Evolutionary conservation across 2,888 invertebrate species (phyloP).

Genomic region (Encarsia formosa): DNA sequence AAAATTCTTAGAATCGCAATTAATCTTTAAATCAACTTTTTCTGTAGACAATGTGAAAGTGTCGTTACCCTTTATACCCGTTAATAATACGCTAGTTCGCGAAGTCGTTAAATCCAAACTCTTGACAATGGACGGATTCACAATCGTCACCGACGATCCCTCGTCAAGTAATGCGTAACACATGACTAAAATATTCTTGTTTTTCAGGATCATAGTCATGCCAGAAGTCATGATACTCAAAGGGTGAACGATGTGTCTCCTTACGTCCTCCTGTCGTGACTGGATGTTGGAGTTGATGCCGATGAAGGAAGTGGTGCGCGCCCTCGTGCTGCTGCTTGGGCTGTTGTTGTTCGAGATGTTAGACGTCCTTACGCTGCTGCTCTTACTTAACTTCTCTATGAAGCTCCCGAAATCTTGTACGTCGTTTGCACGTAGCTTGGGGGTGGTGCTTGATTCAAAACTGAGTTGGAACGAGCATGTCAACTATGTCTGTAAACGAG

Average conservation of each 20-base stretch:
- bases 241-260: no score
- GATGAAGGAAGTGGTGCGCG: not conserved
- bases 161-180: slow-evolving; percentile 6
- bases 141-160: slow-evolving; percentile 1
- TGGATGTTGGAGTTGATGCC: no score
- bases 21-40: not conserved
- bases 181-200: not conserved
- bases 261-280: no score
- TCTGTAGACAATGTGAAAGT: not conserved
- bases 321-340: not conserved
- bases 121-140: not conserved
- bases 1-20: not conserved
- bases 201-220: no score
- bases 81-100: not conserved
- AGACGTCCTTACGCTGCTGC: not conserved
- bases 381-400: no score
- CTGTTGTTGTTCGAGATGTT: no score
- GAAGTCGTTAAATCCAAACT: not conserved
- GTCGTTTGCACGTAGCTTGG: no score
- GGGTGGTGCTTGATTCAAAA: no score
- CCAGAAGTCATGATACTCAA: not conserved
- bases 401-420: no score
- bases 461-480: no score
- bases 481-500: no score
- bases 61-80: not conserved